phyloP scores from a whole-genome alignment of 2,113 vertebrate genomes.

The Spea multiplicata region DNA sequence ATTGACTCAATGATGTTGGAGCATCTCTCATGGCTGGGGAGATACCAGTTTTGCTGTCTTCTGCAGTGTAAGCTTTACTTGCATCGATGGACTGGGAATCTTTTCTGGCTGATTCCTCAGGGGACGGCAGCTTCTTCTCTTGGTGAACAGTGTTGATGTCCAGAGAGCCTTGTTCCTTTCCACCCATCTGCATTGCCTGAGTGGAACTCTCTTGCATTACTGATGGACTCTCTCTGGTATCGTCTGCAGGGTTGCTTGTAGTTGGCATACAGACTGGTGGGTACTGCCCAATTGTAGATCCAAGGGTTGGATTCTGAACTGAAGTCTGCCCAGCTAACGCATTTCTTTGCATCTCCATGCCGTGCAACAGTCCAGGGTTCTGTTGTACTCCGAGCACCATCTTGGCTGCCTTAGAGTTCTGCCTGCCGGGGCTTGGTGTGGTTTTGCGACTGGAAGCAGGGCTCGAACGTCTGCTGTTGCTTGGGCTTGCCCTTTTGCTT shows the following conservation, averaged over 20 bases:
- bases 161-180: constrained; percentile 70
- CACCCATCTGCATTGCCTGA: constrained; percentile 63
- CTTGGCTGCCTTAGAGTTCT: constrained; percentile 84
- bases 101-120: constrained; percentile 72
- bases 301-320: constrained; percentile 66
- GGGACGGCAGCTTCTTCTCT: constrained; percentile 70
- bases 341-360: constrained; percentile 75
- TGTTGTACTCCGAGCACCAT: constrained; percentile 72
- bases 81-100: constrained; percentile 61
- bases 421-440: constrained; percentile 90
- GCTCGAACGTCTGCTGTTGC: constrained; percentile 90
- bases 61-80: constrained; percentile 61
- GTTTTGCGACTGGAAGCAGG: constrained; percentile 90
- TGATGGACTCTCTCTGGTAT: constrained; percentile 73
- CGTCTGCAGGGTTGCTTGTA: constrained; percentile 63
- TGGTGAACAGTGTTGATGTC: constrained; percentile 74
- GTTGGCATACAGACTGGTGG: constrained; percentile 61
- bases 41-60: constrained; percentile 69
- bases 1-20: constrained; percentile 89
- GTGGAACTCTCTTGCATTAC: constrained; percentile 63
- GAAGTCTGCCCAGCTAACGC: constrained; percentile 74
- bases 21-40: constrained; percentile 79
- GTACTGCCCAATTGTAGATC: constrained; percentile 69
- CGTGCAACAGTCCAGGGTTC: constrained; percentile 74
- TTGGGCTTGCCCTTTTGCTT: constrained; percentile 89